Evolutionary conservation across 2,113 vertebrate genomes (phyloP).

Genomic region (Myrmecophaga tridactyla): DNA sequence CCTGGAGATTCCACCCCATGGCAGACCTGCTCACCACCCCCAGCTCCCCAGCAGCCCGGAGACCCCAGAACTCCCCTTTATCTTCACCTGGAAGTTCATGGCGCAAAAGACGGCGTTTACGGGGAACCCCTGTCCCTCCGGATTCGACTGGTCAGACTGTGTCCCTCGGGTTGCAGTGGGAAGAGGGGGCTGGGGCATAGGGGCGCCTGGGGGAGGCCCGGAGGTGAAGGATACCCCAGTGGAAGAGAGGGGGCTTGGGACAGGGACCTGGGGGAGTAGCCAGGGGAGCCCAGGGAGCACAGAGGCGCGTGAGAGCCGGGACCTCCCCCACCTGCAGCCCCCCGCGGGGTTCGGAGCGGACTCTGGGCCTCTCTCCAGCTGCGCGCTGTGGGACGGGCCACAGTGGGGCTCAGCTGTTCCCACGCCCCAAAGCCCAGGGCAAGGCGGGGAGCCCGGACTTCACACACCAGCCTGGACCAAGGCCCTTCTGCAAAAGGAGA

Average conservation of each 20-base stretch:
- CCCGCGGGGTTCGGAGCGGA: too few relatives aligned
- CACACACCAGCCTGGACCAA: accelerated
- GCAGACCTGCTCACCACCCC: accelerated
- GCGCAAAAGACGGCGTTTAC: accelerated
- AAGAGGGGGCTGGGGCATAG: accelerated
- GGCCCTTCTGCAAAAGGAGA: not conserved
- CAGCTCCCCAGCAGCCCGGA: not conserved
- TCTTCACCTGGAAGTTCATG: not conserved
- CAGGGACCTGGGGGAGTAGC: too few relatives aligned
- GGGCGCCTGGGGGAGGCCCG: not conserved
- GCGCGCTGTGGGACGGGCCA: too few relatives aligned
- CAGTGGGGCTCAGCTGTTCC: too few relatives aligned
- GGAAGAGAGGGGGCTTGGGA: not conserved
- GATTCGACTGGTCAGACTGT: not conserved
- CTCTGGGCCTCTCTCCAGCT: too few relatives aligned
- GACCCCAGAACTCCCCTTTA: accelerated
- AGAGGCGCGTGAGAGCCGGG: too few relatives aligned
- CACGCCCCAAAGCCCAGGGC: too few relatives aligned
- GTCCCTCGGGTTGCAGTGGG: not conserved
- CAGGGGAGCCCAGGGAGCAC: too few relatives aligned
- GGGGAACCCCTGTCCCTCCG: accelerated
- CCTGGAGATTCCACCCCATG: not conserved
- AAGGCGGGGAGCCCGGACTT: not conserved
- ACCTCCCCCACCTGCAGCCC: too few relatives aligned
- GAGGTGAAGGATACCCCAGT: accelerated